Evolutionary conservation across 2,797 vertebrate genomes (phyloP), one percentile per base, ranked within the genome.

Genomic region (Rhinoraja longicauda): DNA sequence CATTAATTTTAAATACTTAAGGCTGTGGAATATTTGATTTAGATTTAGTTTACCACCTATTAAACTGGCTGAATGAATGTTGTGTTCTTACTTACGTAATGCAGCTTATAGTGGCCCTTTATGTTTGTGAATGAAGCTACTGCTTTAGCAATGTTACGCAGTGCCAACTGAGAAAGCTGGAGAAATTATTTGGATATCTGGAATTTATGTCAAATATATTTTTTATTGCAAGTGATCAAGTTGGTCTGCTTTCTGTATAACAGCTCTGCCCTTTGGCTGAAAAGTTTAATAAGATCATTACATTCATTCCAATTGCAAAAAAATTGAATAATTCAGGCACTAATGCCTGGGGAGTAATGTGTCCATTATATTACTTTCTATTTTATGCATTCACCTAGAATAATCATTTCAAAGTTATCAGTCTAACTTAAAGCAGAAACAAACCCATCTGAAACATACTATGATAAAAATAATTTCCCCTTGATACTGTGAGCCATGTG

Each of bases 221-320:
- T 67, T 92, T 92, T 12, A 17, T 75, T 75, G 21, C 70, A 75
- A 70, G 45, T 92, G 57, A n/a, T 92, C 70, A 91, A 12, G 19
- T 45, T 73, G 19, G 36, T 19, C 36, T 91, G 90, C 45, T 72
- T 70, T 73, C 24, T 75, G 1, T 72, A 75, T 75, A 45, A 57
- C 57, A 72, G 39, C 13, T 17, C 26, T 29, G 67, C 10, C 39
- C 26, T 32, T 13, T 24, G 45, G 39, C 21, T 75, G 26, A 45
- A 12, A 10, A 75, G 92, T 73, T 92, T n/a, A 91, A 73, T 91
- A 91, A 88, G 62, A 36, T 62, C 67, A 64, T 88, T 88, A 32
- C 8, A 72, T 72, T 72, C 1, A 45, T 53, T 92, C 26, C 39
- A 26, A 24, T 73, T 73, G 70, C 39, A 75, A 3, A 73, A 67